phyloP scores from a whole-genome alignment of 2,113 vertebrate genomes.

The Podocnemis expansa region DNA sequence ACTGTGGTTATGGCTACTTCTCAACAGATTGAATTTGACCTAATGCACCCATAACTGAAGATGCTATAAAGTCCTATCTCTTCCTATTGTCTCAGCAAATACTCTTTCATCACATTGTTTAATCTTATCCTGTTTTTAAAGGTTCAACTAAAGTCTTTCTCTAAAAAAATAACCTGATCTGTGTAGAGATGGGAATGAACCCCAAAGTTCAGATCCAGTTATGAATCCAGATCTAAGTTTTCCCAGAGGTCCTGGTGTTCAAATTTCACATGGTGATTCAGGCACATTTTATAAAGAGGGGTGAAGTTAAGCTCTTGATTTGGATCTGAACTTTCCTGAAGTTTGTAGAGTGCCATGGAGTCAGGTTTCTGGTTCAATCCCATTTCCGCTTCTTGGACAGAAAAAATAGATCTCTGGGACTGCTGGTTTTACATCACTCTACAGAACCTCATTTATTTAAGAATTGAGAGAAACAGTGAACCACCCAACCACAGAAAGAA shows the following conservation, averaged over 20 bases:
- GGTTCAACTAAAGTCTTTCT: background rate
- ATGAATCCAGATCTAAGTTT: background rate
- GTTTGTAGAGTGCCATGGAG: background rate
- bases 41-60: background rate
- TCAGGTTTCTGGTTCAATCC: background rate
- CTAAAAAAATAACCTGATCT: background rate
- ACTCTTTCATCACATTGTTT: background rate
- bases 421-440: background rate
- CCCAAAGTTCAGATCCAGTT: background rate
- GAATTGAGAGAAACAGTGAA: background rate
- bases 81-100: background rate
- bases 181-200: background rate
- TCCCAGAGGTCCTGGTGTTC: background rate
- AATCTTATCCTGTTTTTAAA: background rate
- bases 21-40: background rate
- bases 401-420: background rate
- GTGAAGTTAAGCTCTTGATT: background rate
- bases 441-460: background rate
- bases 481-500: background rate
- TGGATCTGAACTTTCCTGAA: background rate
- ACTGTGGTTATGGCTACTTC: background rate
- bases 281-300: background rate
- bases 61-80: background rate
- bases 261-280: background rate
- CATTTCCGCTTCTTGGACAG: background rate